A percentile compares a stretch with the other conserved stretches of the same genome.
These are phyloP conservation scores for Timandra comae DNA, from an alignment of 2,888 invertebrate genomes.

Conservation along the genomic window DNA sequence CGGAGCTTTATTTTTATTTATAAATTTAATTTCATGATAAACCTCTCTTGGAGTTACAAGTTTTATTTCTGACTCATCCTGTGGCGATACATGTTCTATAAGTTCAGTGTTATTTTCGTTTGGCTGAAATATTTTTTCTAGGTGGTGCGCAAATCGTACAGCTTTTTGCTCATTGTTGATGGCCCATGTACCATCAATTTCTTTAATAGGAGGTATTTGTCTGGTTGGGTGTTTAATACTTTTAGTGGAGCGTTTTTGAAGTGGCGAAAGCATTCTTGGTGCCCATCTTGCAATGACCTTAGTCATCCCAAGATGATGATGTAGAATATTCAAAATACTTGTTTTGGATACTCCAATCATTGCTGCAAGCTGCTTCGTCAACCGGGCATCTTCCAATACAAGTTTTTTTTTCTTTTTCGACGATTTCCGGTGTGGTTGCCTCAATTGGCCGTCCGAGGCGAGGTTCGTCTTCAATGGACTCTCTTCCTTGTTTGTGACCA, in stretches of 20 bases:
- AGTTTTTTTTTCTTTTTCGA: slow-evolving; percentile 12
- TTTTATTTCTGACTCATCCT: too few relatives aligned
- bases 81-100: too few relatives aligned
- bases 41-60: too few relatives aligned
- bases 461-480: slow-evolving; percentile 23
- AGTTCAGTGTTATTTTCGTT: too few relatives aligned
- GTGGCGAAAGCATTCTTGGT: slow-evolving; percentile 26
- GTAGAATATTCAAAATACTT: slow-evolving; percentile 10
- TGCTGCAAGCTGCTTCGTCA: slow-evolving; percentile 2
- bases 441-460: slow-evolving; percentile 8
- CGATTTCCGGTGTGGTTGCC: slow-evolving; percentile 6
- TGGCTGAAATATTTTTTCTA: too few relatives aligned
- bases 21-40: too few relatives aligned
- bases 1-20: too few relatives aligned
- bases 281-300: slow-evolving; percentile 25
- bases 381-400: slow-evolving; percentile 6
- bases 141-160: too few relatives aligned
- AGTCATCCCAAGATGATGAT: slow-evolving; percentile 18
- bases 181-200: too few relatives aligned
- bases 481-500: slow-evolving; percentile 23
- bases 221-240: too few relatives aligned
- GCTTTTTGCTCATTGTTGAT: too few relatives aligned
- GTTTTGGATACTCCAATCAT: slow-evolving; percentile 9
- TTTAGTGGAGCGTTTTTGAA: slow-evolving; percentile 23
- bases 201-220: too few relatives aligned